Base-by-base conservation (phyloP, 2,797 vertebrate genomes). In the Remorina albescens region DNA sequence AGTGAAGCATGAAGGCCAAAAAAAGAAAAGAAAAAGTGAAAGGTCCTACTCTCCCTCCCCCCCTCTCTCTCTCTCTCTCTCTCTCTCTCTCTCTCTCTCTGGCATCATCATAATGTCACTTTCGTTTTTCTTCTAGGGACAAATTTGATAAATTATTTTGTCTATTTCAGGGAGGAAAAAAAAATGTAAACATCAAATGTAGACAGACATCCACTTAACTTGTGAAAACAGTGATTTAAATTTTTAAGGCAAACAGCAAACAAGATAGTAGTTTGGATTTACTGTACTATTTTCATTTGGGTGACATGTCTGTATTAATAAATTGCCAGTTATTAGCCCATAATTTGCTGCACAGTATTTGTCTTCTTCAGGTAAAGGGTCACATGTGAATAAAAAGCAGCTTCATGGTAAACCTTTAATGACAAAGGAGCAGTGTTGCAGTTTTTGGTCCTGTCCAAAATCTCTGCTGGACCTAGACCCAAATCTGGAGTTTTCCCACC, bases 1-100 rank as follows among this genome's bases (percentile, higher is more conserved):
- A 85, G 76, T 10, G 72, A 87, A 84, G 85, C 86, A 56, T 90
- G 82, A 88, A 87, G 67, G 67, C 56, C 56, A 32, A 21, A 26
- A 66, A 30, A 30, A 30, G 3, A 30, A 30, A 30, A 30, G 6
- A 30, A 30, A 30, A 30, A 30, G n/a, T n/a, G n/a, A n/a, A n/a
- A n/a, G n/a, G n/a, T n/a, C n/a, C n/a, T n/a, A n/a, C n/a, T n/a
- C n/a, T n/a, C n/a, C n/a, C n/a, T n/a, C n/a, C n/a, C n/a, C n/a
- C n/a, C n/a, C n/a, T n/a, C n/a, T n/a, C n/a, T n/a, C n/a, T n/a
- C n/a, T n/a, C n/a, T n/a, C 60, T 67, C 46, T 41, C 16, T 2
- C 19, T 58, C 37, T 37, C 67, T 61, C 21, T 42, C 41, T 56
- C 36, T 26, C 46, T 49, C 28, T 59, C 28, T 47, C 30, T 57